A percentile compares a stretch with the other conserved stretches of the same genome.
These are phyloP conservation scores for Microcebus murinus DNA, from an alignment of 2,113 vertebrate species.

Conservation along the genomic window DNA sequence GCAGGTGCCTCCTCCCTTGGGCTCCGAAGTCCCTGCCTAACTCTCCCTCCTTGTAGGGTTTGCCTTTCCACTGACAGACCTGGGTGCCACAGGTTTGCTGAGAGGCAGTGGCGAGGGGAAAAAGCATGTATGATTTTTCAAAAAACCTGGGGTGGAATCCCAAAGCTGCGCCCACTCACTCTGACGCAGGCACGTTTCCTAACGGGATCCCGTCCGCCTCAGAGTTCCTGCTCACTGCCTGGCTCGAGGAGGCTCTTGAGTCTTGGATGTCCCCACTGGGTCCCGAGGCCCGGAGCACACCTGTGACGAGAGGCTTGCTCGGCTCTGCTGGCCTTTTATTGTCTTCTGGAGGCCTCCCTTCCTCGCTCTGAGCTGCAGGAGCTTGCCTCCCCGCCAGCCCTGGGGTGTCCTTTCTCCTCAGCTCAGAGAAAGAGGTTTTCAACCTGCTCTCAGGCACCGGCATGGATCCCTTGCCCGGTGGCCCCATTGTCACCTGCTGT, in stretches of 20 bases:
- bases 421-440: neutral
- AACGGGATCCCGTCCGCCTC: neutral
- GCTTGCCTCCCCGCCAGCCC: neutral
- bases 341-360: neutral
- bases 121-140: neutral
- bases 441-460: neutral
- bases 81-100: neutral
- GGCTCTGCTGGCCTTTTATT: neutral
- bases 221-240: accelerated
- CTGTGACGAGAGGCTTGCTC: neutral
- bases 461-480: accelerated
- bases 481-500: accelerated
- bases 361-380: neutral
- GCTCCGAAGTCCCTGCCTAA: neutral
- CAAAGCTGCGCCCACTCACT: neutral
- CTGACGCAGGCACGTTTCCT: neutral
- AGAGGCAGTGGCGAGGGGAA: neutral
- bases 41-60: neutral
- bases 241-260: neutral
- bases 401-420: no score
- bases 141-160: neutral
- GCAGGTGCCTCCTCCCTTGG: neutral
- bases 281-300: neutral
- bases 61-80: neutral
- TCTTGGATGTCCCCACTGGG: neutral